Base-by-base conservation (phyloP, 2,888 invertebrate genomes). In the Parascotia fuliginaria region DNA sequence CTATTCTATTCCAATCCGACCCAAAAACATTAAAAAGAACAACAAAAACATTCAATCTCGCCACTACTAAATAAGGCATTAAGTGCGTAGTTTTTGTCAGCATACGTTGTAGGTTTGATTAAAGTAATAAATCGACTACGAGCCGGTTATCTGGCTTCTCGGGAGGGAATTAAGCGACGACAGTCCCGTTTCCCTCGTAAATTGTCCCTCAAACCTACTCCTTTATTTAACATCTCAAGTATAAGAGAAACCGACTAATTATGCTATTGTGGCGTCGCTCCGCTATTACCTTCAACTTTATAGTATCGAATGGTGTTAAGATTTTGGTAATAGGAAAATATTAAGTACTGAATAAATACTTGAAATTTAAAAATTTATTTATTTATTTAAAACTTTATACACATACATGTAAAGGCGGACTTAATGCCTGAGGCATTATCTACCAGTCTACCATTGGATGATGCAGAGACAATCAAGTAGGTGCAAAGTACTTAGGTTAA, bases 31-130 rank as follows among this genome's bases (percentile, higher is more conserved):
- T 40, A 38, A 28, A 39, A 51, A 38, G n/a, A 42, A 16, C 33
- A 43, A 50, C 33, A 49, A 41, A 43, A 54, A 48, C 29, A 47
- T 47, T 54, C 57, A 65, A 67, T 65, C 60, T 60, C 52, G 37
- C 53, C 46, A 53, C 51, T 56, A 60, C 61, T 71, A 79, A 76
- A 81, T 77, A 80, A 78, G 71, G 44, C 46, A 68, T 78, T 78
- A 77, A 72, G 74, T 72, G 72, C 70, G 75, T 77, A 81, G 79
- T 87, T 87, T 87, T 86, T 85, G 86, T 83, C 79, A 80, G 81
- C 79, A 82, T 78, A 80, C 79, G 79, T 71, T 77, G 77, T 75
- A 75, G 76, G 81, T 86, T 88, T 88, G 87, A 89, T 89, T 87
- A 89, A 88, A 85, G 83, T 77, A 78, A 88, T 88, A 89, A 89